Conservation (phyloP, 2,888 invertebrate species). For the Agonopterix subpropinquella region DNA sequence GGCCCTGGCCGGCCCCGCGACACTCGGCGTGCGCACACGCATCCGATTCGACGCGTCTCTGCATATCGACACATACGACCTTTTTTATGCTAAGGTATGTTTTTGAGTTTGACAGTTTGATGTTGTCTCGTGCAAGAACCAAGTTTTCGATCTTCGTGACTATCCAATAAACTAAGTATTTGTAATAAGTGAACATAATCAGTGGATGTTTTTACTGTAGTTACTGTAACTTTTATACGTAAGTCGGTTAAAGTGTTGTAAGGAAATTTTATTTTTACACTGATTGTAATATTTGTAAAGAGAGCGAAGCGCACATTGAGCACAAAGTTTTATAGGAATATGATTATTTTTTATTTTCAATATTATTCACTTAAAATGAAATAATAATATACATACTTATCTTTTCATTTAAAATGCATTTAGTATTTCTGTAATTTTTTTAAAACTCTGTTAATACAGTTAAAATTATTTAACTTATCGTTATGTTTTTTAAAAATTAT, state of each 20-base stretch:
- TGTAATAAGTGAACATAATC: slow-evolving; percentile 26
- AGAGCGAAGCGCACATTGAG: slow-evolving; percentile 41
- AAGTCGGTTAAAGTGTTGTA: slow-evolving; percentile 48
- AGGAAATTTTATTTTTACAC: slow-evolving; percentile 60
- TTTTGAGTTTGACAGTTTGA: slow-evolving; percentile 55
- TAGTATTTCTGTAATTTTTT: not conserved
- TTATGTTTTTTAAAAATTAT: not conserved
- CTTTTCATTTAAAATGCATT: not conserved
- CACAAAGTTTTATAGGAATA: slow-evolving; percentile 26
- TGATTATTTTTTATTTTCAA: not conserved
- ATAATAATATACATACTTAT: not conserved
- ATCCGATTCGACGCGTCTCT: slow-evolving; percentile 30
- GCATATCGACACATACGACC: slow-evolving; percentile 55
- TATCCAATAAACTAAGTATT: slow-evolving; percentile 23
- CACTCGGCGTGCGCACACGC: slow-evolving; percentile 9
- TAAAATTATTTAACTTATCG: too few relatives aligned
- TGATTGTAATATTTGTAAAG: slow-evolving; percentile 40
- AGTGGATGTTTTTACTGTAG: slow-evolving; percentile 32
- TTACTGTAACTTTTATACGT: slow-evolving; percentile 56
- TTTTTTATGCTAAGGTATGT: slow-evolving; percentile 31
- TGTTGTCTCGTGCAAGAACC: slow-evolving; percentile 49
- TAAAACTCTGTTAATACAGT: not conserved
- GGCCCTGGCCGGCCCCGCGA: slow-evolving; percentile 23
- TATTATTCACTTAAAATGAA: not conserved
- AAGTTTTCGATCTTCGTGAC: slow-evolving; percentile 5